Conservation (phyloP, 2,113 vertebrate genomes). For the Coptodon rendalli region DNA sequence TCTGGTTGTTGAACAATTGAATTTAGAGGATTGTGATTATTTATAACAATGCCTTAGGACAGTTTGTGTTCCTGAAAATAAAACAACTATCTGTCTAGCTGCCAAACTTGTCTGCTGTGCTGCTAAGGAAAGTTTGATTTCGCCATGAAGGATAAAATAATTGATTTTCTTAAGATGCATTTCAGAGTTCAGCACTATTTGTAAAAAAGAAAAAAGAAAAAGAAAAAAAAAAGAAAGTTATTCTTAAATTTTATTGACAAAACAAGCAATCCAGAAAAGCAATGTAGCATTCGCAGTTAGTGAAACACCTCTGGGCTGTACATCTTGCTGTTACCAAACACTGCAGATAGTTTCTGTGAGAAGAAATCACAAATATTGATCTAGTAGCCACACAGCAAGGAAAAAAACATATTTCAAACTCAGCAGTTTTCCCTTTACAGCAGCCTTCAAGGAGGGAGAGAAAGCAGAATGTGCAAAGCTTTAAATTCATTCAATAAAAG, state of each 20-base stretch:
- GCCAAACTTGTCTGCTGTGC: not conserved
- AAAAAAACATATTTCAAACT: not conserved
- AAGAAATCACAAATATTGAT: constrained; percentile 1
- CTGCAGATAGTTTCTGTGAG: not conserved
- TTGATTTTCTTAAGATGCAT: not conserved
- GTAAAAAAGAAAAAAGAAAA: not conserved
- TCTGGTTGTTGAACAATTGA: constrained; percentile 10
- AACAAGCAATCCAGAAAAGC: not conserved
- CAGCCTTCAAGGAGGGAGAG: not conserved
- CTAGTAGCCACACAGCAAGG: not conserved
- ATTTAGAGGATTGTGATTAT: constrained; percentile 13
- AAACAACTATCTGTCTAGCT: not conserved
- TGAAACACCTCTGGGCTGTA: not conserved
- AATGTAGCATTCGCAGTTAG: not conserved
- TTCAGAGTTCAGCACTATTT: not conserved
- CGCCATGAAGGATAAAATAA: not conserved
- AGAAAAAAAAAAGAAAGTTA: not conserved
- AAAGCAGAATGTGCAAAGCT: not conserved
- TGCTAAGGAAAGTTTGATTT: not conserved
- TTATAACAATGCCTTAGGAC: not conserved
- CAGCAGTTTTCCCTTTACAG: not conserved
- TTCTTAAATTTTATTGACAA: constrained; percentile 17
- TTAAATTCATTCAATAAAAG: not conserved
- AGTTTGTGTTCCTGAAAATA: not conserved
- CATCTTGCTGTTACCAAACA: not conserved